Evolutionary conservation across 2,797 vertebrate species (phyloP).

Genomic region (Allenopithecus nigroviridis): DNA sequence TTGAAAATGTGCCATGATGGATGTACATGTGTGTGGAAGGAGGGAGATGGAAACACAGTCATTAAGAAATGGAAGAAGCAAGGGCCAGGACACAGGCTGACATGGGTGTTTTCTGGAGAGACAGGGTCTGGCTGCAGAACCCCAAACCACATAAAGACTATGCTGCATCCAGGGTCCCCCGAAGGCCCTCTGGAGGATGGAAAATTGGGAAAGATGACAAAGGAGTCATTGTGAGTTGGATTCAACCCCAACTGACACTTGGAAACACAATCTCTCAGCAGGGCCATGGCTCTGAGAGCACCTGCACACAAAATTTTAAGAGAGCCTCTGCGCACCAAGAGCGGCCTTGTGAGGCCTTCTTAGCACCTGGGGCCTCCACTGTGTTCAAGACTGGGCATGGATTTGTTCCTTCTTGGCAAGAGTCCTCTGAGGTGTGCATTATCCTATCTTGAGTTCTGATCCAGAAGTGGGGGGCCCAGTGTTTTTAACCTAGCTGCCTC

Average conservation of each 20-base stretch:
- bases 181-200: background rate
- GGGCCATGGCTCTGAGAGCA: background rate
- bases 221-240: background rate
- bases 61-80: background rate
- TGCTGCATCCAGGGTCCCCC: background rate
- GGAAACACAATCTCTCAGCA: background rate
- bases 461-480: background rate
- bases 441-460: background rate
- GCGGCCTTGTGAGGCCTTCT: fast-evolving
- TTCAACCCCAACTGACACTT: background rate
- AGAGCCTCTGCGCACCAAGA: background rate
- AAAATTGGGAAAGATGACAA: background rate
- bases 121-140: background rate
- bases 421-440: background rate
- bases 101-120: background rate
- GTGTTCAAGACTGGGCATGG: background rate
- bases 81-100: background rate
- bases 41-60: background rate
- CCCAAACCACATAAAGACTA: background rate
- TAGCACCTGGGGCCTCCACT: background rate
- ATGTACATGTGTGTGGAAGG: background rate
- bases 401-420: background rate
- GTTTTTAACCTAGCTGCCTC: background rate
- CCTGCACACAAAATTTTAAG: background rate
- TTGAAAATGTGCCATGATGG: background rate